These are phyloP conservation scores for Aurelia sp. DNA, from an alignment of 30 jellyfish, hydroid and myxozoan genomes.

Conservation along the genomic window DNA sequence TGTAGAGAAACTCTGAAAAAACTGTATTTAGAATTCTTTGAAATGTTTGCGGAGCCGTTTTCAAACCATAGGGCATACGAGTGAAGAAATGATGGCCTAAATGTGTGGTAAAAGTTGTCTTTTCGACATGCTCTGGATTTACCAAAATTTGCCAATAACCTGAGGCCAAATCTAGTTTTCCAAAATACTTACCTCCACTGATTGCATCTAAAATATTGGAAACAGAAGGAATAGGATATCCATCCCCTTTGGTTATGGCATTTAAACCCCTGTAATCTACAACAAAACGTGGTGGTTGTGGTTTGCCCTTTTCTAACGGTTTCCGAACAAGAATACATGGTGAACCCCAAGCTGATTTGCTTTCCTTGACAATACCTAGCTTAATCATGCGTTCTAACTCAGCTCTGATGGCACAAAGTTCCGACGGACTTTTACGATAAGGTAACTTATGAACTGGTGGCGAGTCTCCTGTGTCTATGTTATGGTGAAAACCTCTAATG, in stretches of 20 bases:
- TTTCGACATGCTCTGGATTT: background rate
- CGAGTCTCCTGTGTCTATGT: slow-evolving; percentile 19
- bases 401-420: background rate
- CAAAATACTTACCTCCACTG: slow-evolving; percentile 16
- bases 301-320: slow-evolving; percentile 13
- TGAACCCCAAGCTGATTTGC: slow-evolving; percentile 31
- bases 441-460: slow-evolving; percentile 19
- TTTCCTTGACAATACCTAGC: background rate
- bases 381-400: background rate
- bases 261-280: slow-evolving; percentile 17
- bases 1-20: slow-evolving; percentile 19
- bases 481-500: background rate
- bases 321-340: background rate
- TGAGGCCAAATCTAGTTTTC: slow-evolving; percentile 8
- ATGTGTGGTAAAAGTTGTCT: slow-evolving; percentile 25
- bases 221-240: slow-evolving; percentile 32
- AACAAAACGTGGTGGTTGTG: slow-evolving; percentile 32
- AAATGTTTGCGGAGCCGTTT: slow-evolving; percentile 12
- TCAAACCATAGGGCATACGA: slow-evolving; percentile 17
- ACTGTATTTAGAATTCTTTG: slow-evolving; percentile 36
- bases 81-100: background rate
- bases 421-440: slow-evolving; percentile 24
- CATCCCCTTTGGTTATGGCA: slow-evolving; percentile 42
- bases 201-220: slow-evolving; percentile 8
- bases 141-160: slow-evolving; percentile 46